Evolutionary conservation across 2,113 vertebrate genomes (phyloP), one percentile per base, ranked within the genome.

Genomic region (Ibidorhyncha struthersii): DNA sequence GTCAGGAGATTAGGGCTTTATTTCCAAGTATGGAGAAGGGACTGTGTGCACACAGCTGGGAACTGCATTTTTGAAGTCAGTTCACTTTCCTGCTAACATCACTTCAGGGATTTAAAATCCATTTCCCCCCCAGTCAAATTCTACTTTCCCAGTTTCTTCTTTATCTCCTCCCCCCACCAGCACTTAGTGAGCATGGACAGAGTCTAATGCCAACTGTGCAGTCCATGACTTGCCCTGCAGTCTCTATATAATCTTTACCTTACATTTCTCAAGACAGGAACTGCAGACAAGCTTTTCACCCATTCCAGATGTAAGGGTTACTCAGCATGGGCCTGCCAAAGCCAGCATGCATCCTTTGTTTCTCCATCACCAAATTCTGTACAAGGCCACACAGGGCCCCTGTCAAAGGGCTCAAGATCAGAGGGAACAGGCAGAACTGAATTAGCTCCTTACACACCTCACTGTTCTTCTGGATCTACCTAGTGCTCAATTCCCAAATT

Each of bases 351-450:
- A 40, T 14, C 49, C 36, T 85, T 26, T 65, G 26, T 59, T 90
- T 52, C 40, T 58, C 49, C 49, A 34, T 30, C 43, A 2, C 6
- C 61, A 59, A 41, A 77, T 36, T 73, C 73, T 58, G 6, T 10
- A 14, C 41, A n/a, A 43, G 49, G 29, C 15, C 36, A 34, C 5
- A 3, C 2, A 0, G 0, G 5, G 10, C 4, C 23, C 16, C 52
- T 47, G 14, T 2, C 49, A 86, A 82, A 63, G 17, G 34, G 34
- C 30, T 78, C 18, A 65, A 13, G 71, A 71, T 14, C 36, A 82
- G 72, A 83, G 30, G 22, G 26, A 88, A 2, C 25, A 52, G 70
- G 40, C 49, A 86, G 72, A 66, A 34, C 30, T 52, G 45, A 52
- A 72, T 43, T 1, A 71, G 4, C 16, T 77, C 43, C 62, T 9